Evolutionary conservation across 2,797 vertebrate genomes (phyloP).

Genomic region (Sphenopsis melanotis): DNA sequence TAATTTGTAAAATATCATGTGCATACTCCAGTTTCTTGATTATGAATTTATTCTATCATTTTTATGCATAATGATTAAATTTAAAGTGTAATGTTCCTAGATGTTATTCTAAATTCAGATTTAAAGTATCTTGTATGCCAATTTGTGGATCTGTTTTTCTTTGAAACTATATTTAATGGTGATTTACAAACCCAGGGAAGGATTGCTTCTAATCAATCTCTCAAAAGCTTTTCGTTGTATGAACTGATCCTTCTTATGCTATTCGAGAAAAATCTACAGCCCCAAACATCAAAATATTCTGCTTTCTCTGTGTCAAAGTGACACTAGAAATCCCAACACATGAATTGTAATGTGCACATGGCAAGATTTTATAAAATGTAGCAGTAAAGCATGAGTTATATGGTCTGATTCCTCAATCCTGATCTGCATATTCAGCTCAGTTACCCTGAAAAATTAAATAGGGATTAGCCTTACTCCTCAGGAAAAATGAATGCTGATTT

Average conservation of each 20-base stretch:
- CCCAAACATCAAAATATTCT: neutral
- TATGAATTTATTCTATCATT: neutral
- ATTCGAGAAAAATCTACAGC: neutral
- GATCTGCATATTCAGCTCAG: neutral
- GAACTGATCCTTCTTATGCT: neutral
- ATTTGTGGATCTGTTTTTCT: neutral
- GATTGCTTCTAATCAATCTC: neutral
- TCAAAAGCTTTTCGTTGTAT: neutral
- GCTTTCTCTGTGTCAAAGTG: neutral
- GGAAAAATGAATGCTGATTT: neutral
- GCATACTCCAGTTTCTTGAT: neutral
- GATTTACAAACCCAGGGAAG: neutral
- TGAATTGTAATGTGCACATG: neutral
- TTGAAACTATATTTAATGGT: neutral
- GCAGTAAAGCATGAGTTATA: neutral
- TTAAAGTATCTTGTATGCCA: rapidly evolving
- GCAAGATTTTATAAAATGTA: neutral
- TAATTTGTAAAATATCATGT: neutral
- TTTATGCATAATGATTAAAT: neutral
- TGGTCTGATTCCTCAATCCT: neutral
- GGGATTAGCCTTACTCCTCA: neutral
- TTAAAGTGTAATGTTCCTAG: neutral
- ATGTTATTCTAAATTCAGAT: neutral
- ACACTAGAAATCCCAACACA: neutral
- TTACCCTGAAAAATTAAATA: neutral